These are phyloP conservation scores for Gallirallus australis DNA, from an alignment of 2,797 vertebrate species.

Conservation along the genomic window DNA sequence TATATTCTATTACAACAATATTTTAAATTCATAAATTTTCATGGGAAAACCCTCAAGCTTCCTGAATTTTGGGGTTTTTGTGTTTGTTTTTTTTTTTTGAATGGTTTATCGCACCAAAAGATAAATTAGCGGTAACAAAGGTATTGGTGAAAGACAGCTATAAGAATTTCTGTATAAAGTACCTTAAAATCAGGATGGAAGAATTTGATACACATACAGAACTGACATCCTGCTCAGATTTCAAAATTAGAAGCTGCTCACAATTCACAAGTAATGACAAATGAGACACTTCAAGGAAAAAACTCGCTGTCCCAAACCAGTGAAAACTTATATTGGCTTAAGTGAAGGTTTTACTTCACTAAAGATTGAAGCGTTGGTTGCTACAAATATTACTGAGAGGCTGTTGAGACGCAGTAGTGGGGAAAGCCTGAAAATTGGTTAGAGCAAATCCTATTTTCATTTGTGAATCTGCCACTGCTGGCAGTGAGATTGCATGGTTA, in stretches of 20 bases:
- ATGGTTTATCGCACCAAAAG: not conserved
- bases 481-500: not conserved
- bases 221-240: not conserved
- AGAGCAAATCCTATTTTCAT: not conserved
- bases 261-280: not conserved
- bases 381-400: not conserved
- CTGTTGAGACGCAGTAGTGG: not conserved
- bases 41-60: too few relatives aligned
- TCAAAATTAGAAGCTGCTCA: not conserved
- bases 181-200: not conserved
- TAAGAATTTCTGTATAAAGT: not conserved
- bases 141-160: not conserved
- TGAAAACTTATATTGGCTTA: not conserved
- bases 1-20: not conserved
- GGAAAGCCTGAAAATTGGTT: not conserved
- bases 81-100: too few relatives aligned
- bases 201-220: rapidly evolving
- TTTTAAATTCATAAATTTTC: not conserved
- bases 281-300: not conserved
- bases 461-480: not conserved
- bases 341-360: not conserved
- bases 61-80: too few relatives aligned
- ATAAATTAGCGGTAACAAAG: not conserved
- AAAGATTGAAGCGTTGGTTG: not conserved
- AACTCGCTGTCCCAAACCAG: not conserved